Conservation (phyloP, 2,113 vertebrate species). For the Microcebus lehilahytsara region DNA sequence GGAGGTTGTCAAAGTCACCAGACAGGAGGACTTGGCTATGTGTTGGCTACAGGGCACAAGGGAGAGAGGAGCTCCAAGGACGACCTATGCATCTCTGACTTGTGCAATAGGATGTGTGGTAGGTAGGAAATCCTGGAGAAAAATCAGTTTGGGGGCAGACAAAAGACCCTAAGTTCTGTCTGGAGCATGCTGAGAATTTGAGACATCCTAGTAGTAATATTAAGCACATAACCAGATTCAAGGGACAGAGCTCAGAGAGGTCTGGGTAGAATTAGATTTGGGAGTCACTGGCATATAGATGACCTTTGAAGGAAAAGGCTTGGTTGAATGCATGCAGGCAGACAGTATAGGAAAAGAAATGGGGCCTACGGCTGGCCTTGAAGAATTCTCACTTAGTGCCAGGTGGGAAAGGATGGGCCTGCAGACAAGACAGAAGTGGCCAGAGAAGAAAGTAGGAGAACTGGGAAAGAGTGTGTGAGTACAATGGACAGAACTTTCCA, state of each 20-base stretch:
- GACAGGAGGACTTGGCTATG: not conserved
- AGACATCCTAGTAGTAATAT: not conserved
- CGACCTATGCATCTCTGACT: not conserved
- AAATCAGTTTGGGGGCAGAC: not conserved
- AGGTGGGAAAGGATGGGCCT: not conserved
- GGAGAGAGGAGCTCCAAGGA: not conserved
- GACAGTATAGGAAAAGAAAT: not conserved
- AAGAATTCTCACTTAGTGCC: not conserved
- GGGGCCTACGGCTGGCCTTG: not conserved
- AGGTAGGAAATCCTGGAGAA: not conserved
- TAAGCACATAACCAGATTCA: not conserved
- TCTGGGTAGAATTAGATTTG: not conserved
- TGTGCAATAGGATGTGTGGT: no score
- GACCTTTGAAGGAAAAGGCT: not conserved
- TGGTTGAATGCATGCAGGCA: not conserved
- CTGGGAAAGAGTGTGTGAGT: not conserved
- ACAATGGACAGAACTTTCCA: not conserved
- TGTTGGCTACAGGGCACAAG: fast-evolving
- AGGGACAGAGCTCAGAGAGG: not conserved
- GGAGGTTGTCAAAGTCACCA: not conserved
- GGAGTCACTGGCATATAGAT: not conserved
- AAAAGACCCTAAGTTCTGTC: not conserved
- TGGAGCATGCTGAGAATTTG: not conserved
- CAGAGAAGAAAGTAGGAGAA: not conserved
- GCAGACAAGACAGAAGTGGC: not conserved